phyloP scores from a whole-genome alignment of 2,113 vertebrate genomes.

The Barbus barbus region DNA sequence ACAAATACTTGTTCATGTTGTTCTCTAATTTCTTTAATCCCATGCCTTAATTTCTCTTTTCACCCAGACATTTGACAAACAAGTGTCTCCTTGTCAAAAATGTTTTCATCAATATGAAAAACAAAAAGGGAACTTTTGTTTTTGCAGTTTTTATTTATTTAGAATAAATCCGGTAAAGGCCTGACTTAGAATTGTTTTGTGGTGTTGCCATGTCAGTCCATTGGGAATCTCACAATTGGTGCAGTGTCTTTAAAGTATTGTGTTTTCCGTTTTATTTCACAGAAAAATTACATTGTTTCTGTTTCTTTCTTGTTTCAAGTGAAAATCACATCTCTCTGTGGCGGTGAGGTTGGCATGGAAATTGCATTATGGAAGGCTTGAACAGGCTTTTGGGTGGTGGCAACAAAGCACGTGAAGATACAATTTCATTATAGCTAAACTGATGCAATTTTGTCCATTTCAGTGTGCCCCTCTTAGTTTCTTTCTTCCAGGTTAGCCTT shows the following conservation, averaged over 20 bases:
- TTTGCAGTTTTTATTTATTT: slow-evolving; percentile 23
- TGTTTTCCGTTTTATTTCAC: slow-evolving; percentile 27
- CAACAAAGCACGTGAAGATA: slow-evolving; percentile 27
- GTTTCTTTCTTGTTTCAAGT: slow-evolving; percentile 32
- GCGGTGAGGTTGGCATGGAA: slow-evolving; percentile 42
- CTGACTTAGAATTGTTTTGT: slow-evolving; percentile 25
- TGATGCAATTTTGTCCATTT: slow-evolving; percentile 35
- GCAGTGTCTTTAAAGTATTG: slow-evolving; percentile 23
- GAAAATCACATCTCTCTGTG: slow-evolving; percentile 44
- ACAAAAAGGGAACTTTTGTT: neutral
- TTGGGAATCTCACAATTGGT: slow-evolving; percentile 35
- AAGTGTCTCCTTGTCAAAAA: neutral
- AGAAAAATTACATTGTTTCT: slow-evolving; percentile 27
- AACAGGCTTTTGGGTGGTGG: slow-evolving; percentile 44
- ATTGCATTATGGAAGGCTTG: slow-evolving; percentile 34
- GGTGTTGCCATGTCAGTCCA: slow-evolving; percentile 32
- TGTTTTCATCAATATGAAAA: neutral
- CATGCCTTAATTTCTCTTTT: neutral
- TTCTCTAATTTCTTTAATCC: neutral
- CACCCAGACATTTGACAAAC: neutral
- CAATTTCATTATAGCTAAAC: slow-evolving; percentile 47
- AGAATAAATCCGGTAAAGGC: slow-evolving; percentile 22
- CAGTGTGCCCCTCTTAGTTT: neutral
- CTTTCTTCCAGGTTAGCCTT: slow-evolving; percentile 6
- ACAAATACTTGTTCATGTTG: neutral